Evolutionary conservation across 2,113 vertebrate species (phyloP).

Genomic region (Scatophagus argus): DNA sequence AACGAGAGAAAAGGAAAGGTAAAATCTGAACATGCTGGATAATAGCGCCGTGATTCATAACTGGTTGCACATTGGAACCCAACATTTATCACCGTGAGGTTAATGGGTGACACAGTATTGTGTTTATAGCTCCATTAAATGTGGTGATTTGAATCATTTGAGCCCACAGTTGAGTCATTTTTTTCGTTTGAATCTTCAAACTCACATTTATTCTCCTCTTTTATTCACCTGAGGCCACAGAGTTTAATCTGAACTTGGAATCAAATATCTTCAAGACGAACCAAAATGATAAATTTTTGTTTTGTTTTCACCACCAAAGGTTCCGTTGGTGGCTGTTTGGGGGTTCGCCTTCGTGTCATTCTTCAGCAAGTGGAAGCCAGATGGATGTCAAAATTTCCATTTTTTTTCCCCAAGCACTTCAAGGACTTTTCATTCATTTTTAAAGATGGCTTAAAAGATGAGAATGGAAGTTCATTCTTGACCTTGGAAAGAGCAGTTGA

Average conservation of each 20-base stretch:
- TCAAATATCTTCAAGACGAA: not conserved
- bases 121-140: slow-evolving; percentile 19
- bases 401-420: not conserved
- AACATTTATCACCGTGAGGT: slow-evolving; percentile 22
- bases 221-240: not conserved
- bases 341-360: not conserved
- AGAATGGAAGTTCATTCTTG: not conserved
- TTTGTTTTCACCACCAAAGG: too few relatives aligned
- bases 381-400: too few relatives aligned
- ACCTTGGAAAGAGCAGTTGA: not conserved
- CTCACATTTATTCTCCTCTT: not conserved
- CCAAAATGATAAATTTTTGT: not conserved
- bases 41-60: slow-evolving; percentile 39
- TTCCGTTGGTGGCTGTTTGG: not conserved
- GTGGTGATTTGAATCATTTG: slow-evolving; percentile 10
- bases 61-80: slow-evolving; percentile 27
- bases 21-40: slow-evolving; percentile 17
- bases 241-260: not conserved
- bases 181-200: slow-evolving; percentile 1
- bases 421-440: not conserved
- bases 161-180: slow-evolving; percentile 11
- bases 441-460: not conserved
- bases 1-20: slow-evolving; percentile 66
- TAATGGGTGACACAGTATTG: slow-evolving; percentile 9
- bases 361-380: not conserved